phyloP scores from a whole-genome alignment of 2,888 invertebrate species.

The Leucozona laternaria region DNA sequence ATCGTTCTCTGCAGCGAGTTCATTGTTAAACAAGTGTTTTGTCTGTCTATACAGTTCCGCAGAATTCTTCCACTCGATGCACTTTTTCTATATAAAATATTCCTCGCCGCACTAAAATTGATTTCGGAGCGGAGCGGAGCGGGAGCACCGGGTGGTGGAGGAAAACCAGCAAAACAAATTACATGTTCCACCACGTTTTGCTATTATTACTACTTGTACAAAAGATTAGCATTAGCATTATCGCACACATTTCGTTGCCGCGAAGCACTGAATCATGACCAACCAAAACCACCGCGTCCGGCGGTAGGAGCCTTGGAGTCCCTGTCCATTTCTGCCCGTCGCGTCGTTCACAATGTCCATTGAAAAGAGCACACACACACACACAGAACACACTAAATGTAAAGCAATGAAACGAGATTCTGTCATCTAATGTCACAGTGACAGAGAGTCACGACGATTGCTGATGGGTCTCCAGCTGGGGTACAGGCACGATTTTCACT shows the following conservation, averaged over 20 bases:
- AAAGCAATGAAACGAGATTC: slow-evolving; percentile 24
- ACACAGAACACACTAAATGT: not conserved
- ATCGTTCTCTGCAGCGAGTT: slow-evolving; percentile 10
- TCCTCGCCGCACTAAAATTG: slow-evolving; percentile 36
- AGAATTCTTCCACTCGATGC: slow-evolving; percentile 43
- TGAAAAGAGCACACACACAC: slow-evolving; percentile 29
- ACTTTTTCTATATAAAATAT: slow-evolving; percentile 22
- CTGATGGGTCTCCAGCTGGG: slow-evolving; percentile 57
- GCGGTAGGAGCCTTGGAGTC: not conserved
- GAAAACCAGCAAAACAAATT: slow-evolving; percentile 61
- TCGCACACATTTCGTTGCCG: slow-evolving; percentile 65
- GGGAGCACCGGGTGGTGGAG: not conserved
- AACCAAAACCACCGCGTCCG: not conserved
- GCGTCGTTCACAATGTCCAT: slow-evolving; percentile 18
- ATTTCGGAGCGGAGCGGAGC: slow-evolving; percentile 36
- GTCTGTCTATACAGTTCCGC: slow-evolving; percentile 39
- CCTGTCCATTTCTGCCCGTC: not conserved
- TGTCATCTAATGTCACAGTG: slow-evolving; percentile 70
- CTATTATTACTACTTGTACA: slow-evolving; percentile 62
- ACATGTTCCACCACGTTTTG: slow-evolving; percentile 68
- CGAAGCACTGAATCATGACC: slow-evolving; percentile 69
- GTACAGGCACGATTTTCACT: slow-evolving; percentile 42
- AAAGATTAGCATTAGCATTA: slow-evolving; percentile 74
- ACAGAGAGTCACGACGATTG: slow-evolving; percentile 70
- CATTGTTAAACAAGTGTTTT: slow-evolving; percentile 43